Evolutionary conservation across 2,113 vertebrate species (phyloP).

Genomic region (Carlito syrichta): DNA sequence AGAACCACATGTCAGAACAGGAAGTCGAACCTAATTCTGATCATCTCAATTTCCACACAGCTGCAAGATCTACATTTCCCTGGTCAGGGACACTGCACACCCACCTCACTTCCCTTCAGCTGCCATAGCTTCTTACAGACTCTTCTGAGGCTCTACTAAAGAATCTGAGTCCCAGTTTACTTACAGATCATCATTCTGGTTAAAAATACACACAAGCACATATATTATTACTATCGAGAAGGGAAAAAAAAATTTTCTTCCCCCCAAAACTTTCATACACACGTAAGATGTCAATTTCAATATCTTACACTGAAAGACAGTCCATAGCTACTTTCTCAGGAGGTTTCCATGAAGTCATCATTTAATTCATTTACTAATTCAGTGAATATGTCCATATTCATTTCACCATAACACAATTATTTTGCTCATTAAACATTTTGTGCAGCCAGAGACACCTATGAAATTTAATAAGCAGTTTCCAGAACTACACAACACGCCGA

Average conservation of each 20-base stretch:
- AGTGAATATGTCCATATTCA: slow-evolving; percentile 29
- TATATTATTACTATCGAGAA: not conserved
- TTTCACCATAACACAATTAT: slow-evolving; percentile 58
- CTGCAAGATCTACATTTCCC: not conserved
- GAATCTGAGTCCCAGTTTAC: not conserved
- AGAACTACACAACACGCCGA: slow-evolving; percentile 26
- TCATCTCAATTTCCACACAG: not conserved
- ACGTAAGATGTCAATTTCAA: not conserved
- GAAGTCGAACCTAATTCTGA: not conserved
- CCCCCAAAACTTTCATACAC: not conserved
- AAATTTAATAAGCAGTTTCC: slow-evolving; percentile 64
- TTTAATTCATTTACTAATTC: slow-evolving; percentile 54
- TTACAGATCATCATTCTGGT: not conserved
- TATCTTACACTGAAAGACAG: not conserved
- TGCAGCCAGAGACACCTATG: slow-evolving; percentile 60
- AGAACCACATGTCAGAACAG: not conserved
- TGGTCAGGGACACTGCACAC: not conserved
- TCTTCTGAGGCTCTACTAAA: not conserved
- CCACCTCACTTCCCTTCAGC: not conserved
- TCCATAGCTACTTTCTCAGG: not conserved
- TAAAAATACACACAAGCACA: not conserved
- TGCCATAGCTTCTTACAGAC: not conserved
- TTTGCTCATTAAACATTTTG: slow-evolving; percentile 66
- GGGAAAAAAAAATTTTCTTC: not conserved
- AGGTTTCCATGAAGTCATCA: slow-evolving; percentile 35